Evolutionary conservation across 2,797 vertebrate genomes (phyloP).

Genomic region (Gorsachius magnificus): DNA sequence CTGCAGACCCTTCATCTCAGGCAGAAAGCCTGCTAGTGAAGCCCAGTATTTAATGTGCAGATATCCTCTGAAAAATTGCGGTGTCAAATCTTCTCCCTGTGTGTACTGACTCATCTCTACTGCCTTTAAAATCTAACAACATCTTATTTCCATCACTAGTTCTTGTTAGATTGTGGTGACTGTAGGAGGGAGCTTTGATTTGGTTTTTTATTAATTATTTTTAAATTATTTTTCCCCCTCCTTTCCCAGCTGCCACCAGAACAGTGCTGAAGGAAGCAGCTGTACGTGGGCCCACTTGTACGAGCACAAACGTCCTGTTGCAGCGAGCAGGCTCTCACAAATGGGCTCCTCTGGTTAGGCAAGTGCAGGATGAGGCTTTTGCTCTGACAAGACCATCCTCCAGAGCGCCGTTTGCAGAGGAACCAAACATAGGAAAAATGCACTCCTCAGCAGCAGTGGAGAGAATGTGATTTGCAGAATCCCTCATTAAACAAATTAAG

Average conservation of each 20-base stretch:
- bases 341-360: background rate
- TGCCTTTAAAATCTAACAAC: background rate
- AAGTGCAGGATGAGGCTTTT: background rate
- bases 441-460: background rate
- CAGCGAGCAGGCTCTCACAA: background rate
- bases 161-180: background rate
- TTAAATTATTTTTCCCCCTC: background rate
- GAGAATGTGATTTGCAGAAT: background rate
- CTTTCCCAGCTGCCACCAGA: background rate
- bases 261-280: background rate
- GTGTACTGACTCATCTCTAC: background rate
- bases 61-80: background rate
- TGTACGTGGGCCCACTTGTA: background rate
- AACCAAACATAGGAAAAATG: background rate
- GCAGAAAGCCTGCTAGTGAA: background rate
- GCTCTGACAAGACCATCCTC: background rate
- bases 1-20: background rate
- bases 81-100: background rate
- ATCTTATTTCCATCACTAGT: background rate
- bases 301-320: background rate
- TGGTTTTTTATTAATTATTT: background rate
- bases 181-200: background rate
- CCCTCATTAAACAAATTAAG: background rate
- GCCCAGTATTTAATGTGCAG: background rate
- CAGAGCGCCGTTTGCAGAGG: background rate